These are phyloP conservation scores for Cheilosia grossa DNA, from an alignment of 2,888 invertebrate genomes.

Conservation along the genomic window DNA sequence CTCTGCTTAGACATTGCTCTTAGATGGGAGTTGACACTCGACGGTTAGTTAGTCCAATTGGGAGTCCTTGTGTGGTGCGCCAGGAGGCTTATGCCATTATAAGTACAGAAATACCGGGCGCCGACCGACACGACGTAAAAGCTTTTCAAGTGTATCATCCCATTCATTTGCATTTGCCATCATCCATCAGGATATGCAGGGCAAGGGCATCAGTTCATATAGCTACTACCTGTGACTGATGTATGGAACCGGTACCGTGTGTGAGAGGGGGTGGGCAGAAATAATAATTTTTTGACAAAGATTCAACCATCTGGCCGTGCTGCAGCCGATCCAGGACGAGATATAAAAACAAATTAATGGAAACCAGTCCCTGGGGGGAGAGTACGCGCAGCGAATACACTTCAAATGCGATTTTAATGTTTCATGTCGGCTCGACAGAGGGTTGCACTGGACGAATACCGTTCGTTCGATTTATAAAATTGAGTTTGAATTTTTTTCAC, in stretches of 20 bases:
- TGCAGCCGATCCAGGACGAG: constrained; percentile 43
- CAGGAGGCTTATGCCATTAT: constrained; percentile 41
- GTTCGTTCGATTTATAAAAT: constrained; percentile 69
- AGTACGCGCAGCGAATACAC: constrained; percentile 29
- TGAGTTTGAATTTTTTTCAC: constrained; percentile 72
- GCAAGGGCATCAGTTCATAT: not conserved
- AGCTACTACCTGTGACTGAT: constrained; percentile 17
- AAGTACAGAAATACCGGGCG: constrained; percentile 46
- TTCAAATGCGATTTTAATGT: constrained; percentile 68
- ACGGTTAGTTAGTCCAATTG: constrained; percentile 72
- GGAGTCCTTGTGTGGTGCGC: constrained; percentile 54
- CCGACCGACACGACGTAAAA: constrained; percentile 51
- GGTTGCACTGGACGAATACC: constrained; percentile 57
- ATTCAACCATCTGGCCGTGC: constrained; percentile 56
- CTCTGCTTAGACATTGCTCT: constrained; percentile 49
- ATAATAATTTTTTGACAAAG: constrained; percentile 42
- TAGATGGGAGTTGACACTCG: constrained; percentile 66
- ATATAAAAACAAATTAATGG: constrained; percentile 69
- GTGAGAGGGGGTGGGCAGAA: constrained; percentile 31
- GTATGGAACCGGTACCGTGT: constrained; percentile 10
- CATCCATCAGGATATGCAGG: not conserved
- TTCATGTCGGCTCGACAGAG: constrained; percentile 24
- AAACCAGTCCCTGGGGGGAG: constrained; percentile 41
- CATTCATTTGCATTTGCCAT: constrained; percentile 64
- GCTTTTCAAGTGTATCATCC: constrained; percentile 72